phyloP scores from a whole-genome alignment of 2,113 vertebrate genomes.

The Trogon surrucura region DNA sequence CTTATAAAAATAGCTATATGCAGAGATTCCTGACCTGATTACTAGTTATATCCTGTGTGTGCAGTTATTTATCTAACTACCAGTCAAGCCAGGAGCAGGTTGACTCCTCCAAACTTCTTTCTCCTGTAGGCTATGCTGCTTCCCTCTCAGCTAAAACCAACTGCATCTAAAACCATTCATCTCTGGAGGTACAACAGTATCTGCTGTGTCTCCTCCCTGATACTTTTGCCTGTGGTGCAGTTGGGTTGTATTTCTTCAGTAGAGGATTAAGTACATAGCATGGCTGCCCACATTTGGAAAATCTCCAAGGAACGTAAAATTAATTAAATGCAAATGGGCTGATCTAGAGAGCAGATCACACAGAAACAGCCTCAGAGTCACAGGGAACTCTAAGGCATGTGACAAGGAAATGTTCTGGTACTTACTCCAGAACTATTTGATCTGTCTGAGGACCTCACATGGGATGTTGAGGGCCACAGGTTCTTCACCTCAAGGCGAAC shows the following conservation, averaged over 20 bases:
- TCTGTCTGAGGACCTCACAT: neutral
- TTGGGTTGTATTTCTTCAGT: rapidly evolving
- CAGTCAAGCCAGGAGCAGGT: neutral
- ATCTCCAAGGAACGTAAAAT: neutral
- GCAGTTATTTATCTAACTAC: neutral
- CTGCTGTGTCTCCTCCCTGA: neutral
- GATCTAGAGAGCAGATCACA: neutral
- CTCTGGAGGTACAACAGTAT: neutral
- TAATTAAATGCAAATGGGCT: neutral
- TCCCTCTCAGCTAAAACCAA: neutral
- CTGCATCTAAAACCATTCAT: neutral
- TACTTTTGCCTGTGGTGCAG: neutral
- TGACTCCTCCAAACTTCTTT: neutral
- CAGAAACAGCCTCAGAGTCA: neutral
- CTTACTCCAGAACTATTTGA: neutral
- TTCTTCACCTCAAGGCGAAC: neutral
- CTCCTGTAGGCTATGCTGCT: neutral
- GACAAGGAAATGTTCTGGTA: neutral
- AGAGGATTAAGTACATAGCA: neutral
- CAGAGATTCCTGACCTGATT: slow-evolving; percentile 9
- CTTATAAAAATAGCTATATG: slow-evolving; percentile 15
- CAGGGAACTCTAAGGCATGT: neutral
- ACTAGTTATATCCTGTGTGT: neutral
- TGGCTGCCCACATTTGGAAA: neutral
- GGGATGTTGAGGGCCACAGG: neutral